Base-by-base conservation (phyloP, 2,113 vertebrate genomes). In the Phalacrocorax brasilianus region DNA sequence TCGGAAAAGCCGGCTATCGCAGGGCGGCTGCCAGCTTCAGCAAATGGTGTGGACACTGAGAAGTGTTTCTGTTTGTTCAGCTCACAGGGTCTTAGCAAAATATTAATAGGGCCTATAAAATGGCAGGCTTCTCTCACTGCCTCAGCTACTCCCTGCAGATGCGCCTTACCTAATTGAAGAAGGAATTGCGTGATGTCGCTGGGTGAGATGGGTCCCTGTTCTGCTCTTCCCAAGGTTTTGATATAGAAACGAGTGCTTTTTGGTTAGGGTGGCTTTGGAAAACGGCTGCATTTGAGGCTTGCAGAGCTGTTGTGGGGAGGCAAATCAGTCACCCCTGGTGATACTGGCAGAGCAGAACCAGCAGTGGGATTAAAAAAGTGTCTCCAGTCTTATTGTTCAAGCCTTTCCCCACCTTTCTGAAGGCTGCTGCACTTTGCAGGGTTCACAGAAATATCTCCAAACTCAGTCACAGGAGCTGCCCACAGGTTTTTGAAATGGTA, bases 1-100 rank as follows among this genome's bases (percentile, higher is more conserved):
- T 21, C 8, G 3, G 74, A 55, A 38, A 28, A 91, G 67, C 58
- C 47, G 5, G 77, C 28, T 5, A 5, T 13, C 8, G 26, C 28
- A 28, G 77, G 52, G 89, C 71, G 42, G 85, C 91, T 86, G 86
- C 84, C 83, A 91, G 93, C 85, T 58, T 87, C 71, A 11, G 92
- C 91, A 9, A 52, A 27, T 9, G 20, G 35, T 32, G 2, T 1
- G 5, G 68, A 23, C 94, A 42, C 63, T 2, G 0, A 19, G 33
- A 17, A 53, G 42, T 4, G 28, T 16, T 84, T 45, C 89, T 67
- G 78, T 38, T 45, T 62, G 78, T 20, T 82, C 76, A 26, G 66
- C 73, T 71, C 78, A 4, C 15, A 1, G 49, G 50, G 32, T 59
- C 50, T 67, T 11, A 15, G 72, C 66, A 21, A 91, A 94, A 79